Evolutionary conservation across 2,797 vertebrate species (phyloP).

Genomic region (Falco novaeseelandiae): DNA sequence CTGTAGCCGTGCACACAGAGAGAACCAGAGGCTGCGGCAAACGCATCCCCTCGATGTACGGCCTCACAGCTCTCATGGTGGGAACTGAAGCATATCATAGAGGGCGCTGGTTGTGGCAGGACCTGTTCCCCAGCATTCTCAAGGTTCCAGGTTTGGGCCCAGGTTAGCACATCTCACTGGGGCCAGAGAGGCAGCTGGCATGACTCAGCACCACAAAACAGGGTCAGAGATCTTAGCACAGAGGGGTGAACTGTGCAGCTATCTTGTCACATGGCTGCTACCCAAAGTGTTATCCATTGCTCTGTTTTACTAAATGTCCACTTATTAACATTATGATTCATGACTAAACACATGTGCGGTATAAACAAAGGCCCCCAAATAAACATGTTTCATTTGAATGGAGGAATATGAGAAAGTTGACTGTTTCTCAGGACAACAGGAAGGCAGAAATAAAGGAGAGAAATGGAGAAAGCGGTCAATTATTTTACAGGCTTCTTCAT

Average conservation of each 20-base stretch:
- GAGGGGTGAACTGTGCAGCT: not conserved
- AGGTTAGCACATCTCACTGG: not conserved
- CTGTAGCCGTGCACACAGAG: not conserved
- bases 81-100: not conserved
- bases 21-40: not conserved
- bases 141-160: not conserved
- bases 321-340: not conserved
- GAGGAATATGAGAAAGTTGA: not conserved
- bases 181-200: not conserved
- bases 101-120: not conserved
- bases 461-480: not conserved
- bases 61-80: not conserved
- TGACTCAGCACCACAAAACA: not conserved
- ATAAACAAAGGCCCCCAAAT: not conserved
- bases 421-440: not conserved
- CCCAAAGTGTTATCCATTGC: not conserved
- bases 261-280: not conserved
- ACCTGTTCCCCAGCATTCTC: not conserved
- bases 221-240: not conserved
- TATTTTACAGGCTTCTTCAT: not conserved
- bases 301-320: not conserved
- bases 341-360: not conserved
- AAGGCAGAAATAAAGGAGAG: not conserved
- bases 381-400: not conserved
- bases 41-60: not conserved